Evolutionary conservation across 1,140 invertebrate species (phyloP).

Genomic region (Phymorhynchus buccinoides): DNA sequence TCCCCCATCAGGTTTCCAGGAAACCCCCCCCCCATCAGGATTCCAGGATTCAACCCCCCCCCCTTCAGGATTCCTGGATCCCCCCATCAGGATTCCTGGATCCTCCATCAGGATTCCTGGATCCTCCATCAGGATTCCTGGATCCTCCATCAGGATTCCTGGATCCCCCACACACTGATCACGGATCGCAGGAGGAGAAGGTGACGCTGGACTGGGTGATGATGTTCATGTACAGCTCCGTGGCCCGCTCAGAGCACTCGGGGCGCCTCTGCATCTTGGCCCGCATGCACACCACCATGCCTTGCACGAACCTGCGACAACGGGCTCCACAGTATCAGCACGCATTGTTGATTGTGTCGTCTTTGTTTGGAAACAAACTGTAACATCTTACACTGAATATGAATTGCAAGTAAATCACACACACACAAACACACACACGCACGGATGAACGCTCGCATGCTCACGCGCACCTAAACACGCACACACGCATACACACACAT

Average conservation of each 20-base stretch:
- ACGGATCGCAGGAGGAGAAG: constrained; percentile 7
- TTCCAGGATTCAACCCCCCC: too few species aligned
- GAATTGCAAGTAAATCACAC: not conserved
- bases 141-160: not conserved
- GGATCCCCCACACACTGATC: not conserved
- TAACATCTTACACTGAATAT: not conserved
- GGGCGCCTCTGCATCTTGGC: constrained; percentile 9
- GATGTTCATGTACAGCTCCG: constrained; percentile 27
- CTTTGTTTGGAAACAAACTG: too few species aligned
- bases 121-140: not conserved
- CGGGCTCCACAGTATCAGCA: not conserved
- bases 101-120: too few species aligned
- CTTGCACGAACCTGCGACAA: constrained; percentile 16
- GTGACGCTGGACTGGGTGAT: constrained; percentile 29
- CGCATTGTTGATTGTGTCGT: not conserved
- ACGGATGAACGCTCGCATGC: not conserved
- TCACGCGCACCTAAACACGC: not conserved
- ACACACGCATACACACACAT: constrained; percentile 11
- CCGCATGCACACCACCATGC: constrained; percentile 24
- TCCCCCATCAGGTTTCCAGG: too few species aligned
- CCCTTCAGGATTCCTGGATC: too few species aligned
- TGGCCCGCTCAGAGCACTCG: constrained; percentile 10
- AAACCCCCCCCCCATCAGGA: too few species aligned
- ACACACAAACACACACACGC: not conserved
- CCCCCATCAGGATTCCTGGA: too few species aligned